These are phyloP conservation scores for Protobothrops mucrosquamatus DNA, from an alignment of 2,113 vertebrate genomes.

Conservation along the genomic window DNA sequence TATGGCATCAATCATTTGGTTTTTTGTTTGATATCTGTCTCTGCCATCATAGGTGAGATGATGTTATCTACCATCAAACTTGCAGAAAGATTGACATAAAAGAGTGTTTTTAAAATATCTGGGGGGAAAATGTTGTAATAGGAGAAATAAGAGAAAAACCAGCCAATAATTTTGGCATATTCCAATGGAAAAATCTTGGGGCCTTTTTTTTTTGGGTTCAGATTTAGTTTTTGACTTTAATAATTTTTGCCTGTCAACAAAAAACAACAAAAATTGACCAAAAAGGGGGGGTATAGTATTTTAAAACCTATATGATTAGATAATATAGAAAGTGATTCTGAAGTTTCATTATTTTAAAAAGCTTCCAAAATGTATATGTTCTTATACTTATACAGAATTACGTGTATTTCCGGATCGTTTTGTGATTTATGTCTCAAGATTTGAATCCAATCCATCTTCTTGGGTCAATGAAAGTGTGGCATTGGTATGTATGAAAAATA, in stretches of 20 bases:
- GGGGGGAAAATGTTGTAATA: not conserved
- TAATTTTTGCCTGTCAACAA: not conserved
- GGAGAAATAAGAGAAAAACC: not conserved
- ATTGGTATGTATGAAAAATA: constrained; percentile 72
- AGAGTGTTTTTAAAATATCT: not conserved
- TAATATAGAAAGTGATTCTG: not conserved
- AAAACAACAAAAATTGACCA: not conserved
- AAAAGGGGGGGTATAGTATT: not conserved
- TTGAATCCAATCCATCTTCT: constrained; percentile 66
- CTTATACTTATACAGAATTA: constrained; percentile 74
- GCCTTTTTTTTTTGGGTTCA: no score
- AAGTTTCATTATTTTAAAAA: not conserved
- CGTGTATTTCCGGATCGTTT: constrained; percentile 88
- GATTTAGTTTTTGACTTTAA: not conserved
- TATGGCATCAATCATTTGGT: not conserved
- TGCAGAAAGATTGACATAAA: not conserved
- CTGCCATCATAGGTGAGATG: not conserved
- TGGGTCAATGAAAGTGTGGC: constrained; percentile 66
- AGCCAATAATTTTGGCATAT: not conserved
- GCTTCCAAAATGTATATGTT: not conserved
- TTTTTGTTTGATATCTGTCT: not conserved
- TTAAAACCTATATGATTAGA: not conserved
- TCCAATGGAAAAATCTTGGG: not conserved
- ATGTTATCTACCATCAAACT: not conserved
- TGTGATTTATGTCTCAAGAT: constrained; percentile 84